A percentile compares a stretch with the other conserved stretches of the same genome.
Evolutionary conservation across 2,113 vertebrate species (phyloP).

Genomic region (Oryzias curvinotus): DNA sequence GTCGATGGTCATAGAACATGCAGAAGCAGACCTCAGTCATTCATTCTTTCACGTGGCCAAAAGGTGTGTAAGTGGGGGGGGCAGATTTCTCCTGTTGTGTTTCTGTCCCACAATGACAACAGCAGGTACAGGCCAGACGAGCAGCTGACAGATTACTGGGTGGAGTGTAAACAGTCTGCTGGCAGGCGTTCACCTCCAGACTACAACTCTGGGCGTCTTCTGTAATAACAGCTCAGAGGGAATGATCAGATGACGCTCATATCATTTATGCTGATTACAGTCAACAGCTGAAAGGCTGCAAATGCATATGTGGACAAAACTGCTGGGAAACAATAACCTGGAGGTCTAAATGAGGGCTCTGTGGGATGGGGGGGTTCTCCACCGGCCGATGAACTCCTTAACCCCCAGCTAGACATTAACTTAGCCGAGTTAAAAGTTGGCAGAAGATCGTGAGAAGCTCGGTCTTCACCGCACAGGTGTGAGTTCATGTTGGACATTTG

Average conservation of each 20-base stretch:
- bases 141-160: slow-evolving; percentile 60
- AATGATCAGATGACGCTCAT: slow-evolving; percentile 59
- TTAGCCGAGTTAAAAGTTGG: background rate
- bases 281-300: slow-evolving; percentile 55
- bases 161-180: slow-evolving; percentile 56
- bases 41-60: background rate
- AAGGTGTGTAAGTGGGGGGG: background rate
- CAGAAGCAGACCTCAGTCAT: slow-evolving; percentile 1
- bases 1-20: no score
- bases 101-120: slow-evolving; percentile 18
- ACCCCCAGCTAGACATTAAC: background rate
- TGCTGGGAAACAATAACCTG: slow-evolving; percentile 22
- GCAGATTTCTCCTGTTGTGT: slow-evolving; percentile 3
- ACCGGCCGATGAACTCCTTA: background rate
- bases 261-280: slow-evolving; percentile 50
- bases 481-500: no score
- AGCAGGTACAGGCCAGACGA: slow-evolving; percentile 41
- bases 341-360: background rate
- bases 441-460: background rate
- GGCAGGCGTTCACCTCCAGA: slow-evolving; percentile 33
- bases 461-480: background rate
- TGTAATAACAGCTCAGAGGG: slow-evolving; percentile 54
- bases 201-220: slow-evolving; percentile 42
- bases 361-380: background rate
- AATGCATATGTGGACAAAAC: slow-evolving; percentile 28